phyloP scores from a whole-genome alignment of 2,113 vertebrate species.

The Trichechus manatus region DNA sequence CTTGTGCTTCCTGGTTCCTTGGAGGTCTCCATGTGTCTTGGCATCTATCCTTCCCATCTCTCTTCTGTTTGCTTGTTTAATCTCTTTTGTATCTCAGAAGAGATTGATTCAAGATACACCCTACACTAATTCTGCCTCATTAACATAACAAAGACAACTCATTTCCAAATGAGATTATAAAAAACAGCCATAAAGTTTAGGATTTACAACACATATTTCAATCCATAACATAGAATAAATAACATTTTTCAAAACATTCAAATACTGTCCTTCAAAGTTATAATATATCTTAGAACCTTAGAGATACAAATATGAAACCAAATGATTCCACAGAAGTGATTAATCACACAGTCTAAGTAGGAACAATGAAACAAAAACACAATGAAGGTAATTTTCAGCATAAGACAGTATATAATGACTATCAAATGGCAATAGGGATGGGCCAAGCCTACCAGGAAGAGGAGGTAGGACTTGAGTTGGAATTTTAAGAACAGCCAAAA shows the following conservation, averaged over 20 bases:
- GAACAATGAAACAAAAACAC: neutral
- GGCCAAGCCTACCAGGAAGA: neutral
- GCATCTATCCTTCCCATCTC: too few species aligned
- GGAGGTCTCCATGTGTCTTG: too few species aligned
- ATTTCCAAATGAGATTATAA: too few species aligned
- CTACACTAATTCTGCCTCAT: too few species aligned
- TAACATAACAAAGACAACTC: too few species aligned
- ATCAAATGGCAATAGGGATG: neutral
- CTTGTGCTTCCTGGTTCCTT: too few species aligned
- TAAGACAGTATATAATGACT: neutral
- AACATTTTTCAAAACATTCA: constrained; percentile 5
- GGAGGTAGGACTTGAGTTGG: neutral
- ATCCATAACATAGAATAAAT: neutral
- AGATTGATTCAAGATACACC: too few species aligned
- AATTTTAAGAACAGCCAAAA: neutral
- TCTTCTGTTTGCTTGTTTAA: too few species aligned
- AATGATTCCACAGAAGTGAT: neutral
- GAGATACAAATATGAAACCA: neutral
- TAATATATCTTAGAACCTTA: neutral
- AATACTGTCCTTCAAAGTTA: neutral
- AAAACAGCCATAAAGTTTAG: too few species aligned
- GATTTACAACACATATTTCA: too few species aligned
- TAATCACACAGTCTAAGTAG: neutral
- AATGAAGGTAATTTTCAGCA: neutral
- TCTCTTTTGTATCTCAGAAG: too few species aligned